A percentile compares a stretch with the other conserved stretches of the same genome.
Conservation (phyloP, 2,888 invertebrate species). For the Hoplodrina ambigua region DNA sequence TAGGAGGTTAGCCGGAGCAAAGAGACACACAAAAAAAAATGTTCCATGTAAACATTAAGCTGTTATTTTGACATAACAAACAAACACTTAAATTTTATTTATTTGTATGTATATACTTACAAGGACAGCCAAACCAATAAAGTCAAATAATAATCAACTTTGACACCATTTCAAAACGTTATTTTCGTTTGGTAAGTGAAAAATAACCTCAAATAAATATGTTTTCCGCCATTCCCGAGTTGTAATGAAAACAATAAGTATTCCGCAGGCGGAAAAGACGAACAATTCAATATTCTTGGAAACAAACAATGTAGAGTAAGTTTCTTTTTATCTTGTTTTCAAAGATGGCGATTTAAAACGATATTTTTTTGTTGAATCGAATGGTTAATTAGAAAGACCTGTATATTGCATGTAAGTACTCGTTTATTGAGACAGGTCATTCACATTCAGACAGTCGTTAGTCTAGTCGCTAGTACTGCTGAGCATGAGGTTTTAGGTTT, state of each 20-base stretch:
- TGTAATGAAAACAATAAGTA: conserved; percentile 41
- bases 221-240: conserved; percentile 30
- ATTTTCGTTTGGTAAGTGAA: conserved; percentile 22
- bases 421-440: background rate
- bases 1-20: too few species aligned
- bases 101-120: too few species aligned
- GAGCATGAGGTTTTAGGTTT: too few species aligned
- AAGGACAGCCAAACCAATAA: conserved; percentile 3
- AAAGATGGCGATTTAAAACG: background rate
- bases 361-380: background rate
- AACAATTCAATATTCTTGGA: conserved; percentile 36
- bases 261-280: conserved; percentile 19
- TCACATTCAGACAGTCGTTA: too few species aligned
- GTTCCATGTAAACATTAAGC: too few species aligned
- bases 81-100: too few species aligned
- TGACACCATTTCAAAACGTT: conserved; percentile 11
- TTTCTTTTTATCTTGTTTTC: conserved; percentile 13
- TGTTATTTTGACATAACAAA: too few species aligned
- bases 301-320: conserved; percentile 27
- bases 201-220: conserved; percentile 52
- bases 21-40: too few species aligned
- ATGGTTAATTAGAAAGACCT: conserved; percentile 17
- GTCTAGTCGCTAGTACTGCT: too few species aligned
- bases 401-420: background rate
- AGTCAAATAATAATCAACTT: conserved; percentile 3